phyloP scores from a whole-genome alignment of 2,113 vertebrate species.

The Gambusia holbrooki region DNA sequence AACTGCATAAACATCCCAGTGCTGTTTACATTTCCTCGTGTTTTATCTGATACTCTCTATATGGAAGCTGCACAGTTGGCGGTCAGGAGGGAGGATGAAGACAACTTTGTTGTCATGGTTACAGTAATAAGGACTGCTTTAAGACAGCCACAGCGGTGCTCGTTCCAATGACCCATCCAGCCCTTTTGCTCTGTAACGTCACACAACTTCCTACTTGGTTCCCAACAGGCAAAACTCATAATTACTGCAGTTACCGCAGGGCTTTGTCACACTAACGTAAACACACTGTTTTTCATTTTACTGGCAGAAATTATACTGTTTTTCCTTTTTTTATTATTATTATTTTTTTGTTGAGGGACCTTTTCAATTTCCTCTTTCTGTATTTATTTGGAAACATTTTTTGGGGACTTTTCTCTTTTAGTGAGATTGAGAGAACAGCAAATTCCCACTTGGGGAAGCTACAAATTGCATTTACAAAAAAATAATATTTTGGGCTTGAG shows the following conservation, averaged over 20 bases:
- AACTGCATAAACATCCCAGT: background rate
- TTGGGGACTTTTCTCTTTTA: background rate
- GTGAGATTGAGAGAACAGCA: background rate
- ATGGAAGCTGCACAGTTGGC: background rate
- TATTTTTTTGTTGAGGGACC: background rate
- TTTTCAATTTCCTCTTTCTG: background rate
- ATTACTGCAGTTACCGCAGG: conserved; percentile 1
- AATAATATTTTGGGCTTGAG: background rate
- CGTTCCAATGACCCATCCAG: conserved; percentile 2
- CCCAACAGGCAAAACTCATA: conserved; percentile 1
- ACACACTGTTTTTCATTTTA: background rate
- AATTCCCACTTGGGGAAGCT: background rate
- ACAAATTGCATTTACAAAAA: background rate
- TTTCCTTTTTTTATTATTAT: background rate
- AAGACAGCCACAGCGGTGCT: background rate
- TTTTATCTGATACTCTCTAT: background rate
- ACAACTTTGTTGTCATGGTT: conserved; percentile 5
- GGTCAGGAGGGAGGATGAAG: background rate
- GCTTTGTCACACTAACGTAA: conserved; percentile 1
- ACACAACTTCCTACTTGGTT: background rate
- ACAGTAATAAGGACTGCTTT: conserved; percentile 6
- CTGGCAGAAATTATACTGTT: background rate
- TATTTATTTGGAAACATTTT: background rate
- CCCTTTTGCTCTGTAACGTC: conserved; percentile 1
- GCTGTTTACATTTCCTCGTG: background rate